phyloP scores from a whole-genome alignment of 1,140 invertebrate species.

The Eumaeus atala region DNA sequence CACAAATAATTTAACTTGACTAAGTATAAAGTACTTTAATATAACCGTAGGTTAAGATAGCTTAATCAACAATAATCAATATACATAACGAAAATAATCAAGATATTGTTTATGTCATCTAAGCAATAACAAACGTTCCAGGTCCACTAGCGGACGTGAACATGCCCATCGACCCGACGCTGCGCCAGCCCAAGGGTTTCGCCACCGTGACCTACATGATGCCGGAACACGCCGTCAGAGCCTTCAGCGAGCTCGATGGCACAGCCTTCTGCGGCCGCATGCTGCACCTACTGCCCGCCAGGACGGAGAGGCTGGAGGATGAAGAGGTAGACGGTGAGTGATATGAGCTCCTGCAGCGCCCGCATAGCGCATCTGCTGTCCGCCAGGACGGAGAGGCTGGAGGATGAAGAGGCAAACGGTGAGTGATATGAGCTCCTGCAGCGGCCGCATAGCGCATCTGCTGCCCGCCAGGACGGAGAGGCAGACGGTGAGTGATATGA shows the following conservation, averaged over 20 bases:
- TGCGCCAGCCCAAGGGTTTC: slow-evolving; percentile 94
- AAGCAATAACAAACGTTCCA: slow-evolving; percentile 38
- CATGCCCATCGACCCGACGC: slow-evolving; percentile 90
- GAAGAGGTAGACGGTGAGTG: slow-evolving; percentile 72
- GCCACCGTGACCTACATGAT: slow-evolving; percentile 94
- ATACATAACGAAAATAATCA: too few relatives aligned
- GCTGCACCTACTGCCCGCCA: slow-evolving; percentile 94
- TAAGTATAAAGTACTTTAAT: too few relatives aligned
- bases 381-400: slow-evolving; percentile 82
- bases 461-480: slow-evolving; percentile 89
- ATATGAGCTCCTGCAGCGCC: slow-evolving; percentile 82
- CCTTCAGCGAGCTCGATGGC: slow-evolving; percentile 92
- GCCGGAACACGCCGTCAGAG: slow-evolving; percentile 95
- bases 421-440: slow-evolving; percentile 74
- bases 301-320: slow-evolving; percentile 78
- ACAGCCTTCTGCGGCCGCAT: slow-evolving; percentile 92
- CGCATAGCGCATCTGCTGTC: slow-evolving; percentile 95
- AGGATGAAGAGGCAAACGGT: slow-evolving; percentile 75
- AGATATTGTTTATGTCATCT: background rate
- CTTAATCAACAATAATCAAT: too few relatives aligned
- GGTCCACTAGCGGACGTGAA: slow-evolving; percentile 91
- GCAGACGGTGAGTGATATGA: slow-evolving; percentile 71
- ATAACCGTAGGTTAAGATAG: too few relatives aligned
- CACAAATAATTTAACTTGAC: too few relatives aligned
- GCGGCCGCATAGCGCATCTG: slow-evolving; percentile 95